Percentiles rank a stretch among this genome's conserved stretches.
These are phyloP conservation scores for Salticus scenicus DNA, from an alignment of 2,888 invertebrate species.

Conservation along the genomic window DNA sequence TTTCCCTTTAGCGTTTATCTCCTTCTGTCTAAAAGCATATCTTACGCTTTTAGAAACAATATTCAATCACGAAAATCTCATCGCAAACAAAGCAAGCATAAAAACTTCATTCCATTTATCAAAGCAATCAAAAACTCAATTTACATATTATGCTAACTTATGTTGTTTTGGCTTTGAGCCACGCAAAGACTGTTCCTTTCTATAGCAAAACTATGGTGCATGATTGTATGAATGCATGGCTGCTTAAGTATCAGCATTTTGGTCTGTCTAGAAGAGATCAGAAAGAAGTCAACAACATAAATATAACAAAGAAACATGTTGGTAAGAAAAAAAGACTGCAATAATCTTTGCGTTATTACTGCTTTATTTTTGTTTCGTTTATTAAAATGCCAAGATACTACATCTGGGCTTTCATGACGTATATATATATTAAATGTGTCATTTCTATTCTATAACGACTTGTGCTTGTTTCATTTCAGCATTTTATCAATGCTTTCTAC, in stretches of 20 bases:
- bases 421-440: neutral
- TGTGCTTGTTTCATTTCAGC: neutral
- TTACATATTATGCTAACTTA: conserved; percentile 70
- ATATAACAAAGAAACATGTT: neutral
- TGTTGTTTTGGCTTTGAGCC: conserved; percentile 68
- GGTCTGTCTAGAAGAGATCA: conserved; percentile 41
- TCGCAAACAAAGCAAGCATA: conserved; percentile 67
- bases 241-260: conserved; percentile 59
- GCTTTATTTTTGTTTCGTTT: conserved; percentile 18
- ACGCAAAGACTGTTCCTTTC: conserved; percentile 24
- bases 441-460: conserved; percentile 26
- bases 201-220: conserved; percentile 21
- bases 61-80: conserved; percentile 68
- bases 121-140: conserved; percentile 69
- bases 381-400: conserved; percentile 13
- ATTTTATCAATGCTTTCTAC: neutral
- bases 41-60: conserved; percentile 67
- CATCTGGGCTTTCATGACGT: conserved; percentile 18
- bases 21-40: conserved; percentile 57
- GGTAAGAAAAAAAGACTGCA: conserved; percentile 39
- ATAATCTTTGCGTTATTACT: conserved; percentile 49
- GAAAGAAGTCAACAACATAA: conserved; percentile 17
- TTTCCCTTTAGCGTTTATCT: conserved; percentile 16
- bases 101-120: conserved; percentile 70
- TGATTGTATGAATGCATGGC: conserved; percentile 68